A percentile compares a stretch with the other conserved stretches of the same genome.
These are phyloP conservation scores for Balearica regulorum DNA, from an alignment of 2,797 vertebrate species.

Conservation along the genomic window DNA sequence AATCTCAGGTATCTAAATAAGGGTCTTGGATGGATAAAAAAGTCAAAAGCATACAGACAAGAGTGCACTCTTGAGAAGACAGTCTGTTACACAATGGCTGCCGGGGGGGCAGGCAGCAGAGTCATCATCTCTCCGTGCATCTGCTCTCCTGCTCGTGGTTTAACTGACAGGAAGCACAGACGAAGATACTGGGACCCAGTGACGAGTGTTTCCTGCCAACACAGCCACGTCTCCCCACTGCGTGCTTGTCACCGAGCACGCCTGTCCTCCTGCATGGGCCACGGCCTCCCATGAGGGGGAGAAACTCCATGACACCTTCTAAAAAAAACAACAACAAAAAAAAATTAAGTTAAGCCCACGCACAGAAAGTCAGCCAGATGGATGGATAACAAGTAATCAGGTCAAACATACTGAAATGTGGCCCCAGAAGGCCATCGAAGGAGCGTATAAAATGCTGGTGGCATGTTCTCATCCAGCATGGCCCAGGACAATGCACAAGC, in stretches of 20 bases:
- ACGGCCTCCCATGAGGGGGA: fast-evolving
- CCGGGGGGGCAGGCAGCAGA: not conserved
- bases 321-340: not conserved
- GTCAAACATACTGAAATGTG: not conserved
- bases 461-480: not conserved
- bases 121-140: constrained; percentile 60
- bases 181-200: constrained; percentile 46
- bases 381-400: not conserved
- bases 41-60: fast-evolving
- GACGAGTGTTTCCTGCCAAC: constrained; percentile 68
- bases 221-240: constrained; percentile 12
- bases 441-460: not conserved
- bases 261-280: not conserved
- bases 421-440: not conserved
- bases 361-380: not conserved
- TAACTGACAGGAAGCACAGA: constrained; percentile 82
- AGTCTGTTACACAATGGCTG: not conserved
- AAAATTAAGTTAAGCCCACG: not conserved
- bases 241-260: constrained; percentile 2
- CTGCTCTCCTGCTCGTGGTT: constrained; percentile 77
- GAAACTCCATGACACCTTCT: not conserved
- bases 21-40: fast-evolving
- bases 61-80: not conserved
- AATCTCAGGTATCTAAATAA: not conserved
- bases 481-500: not conserved